phyloP scores from a whole-genome alignment of 2,113 vertebrate genomes.

The Myocastor coypus region DNA sequence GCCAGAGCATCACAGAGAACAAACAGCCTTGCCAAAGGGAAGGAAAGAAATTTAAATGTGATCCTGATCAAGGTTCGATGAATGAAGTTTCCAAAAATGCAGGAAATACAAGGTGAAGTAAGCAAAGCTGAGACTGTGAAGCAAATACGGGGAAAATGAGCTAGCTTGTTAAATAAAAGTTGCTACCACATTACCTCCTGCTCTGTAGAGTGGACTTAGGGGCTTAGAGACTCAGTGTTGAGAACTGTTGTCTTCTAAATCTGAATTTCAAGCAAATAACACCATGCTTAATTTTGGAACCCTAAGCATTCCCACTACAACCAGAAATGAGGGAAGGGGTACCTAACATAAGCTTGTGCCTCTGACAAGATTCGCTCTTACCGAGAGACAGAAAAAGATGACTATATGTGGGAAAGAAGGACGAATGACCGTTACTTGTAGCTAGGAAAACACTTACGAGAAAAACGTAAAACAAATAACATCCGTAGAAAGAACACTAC shows the following conservation, averaged over 20 bases:
- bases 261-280: not conserved
- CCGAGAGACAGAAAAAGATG: not conserved
- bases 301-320: not conserved
- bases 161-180: not conserved
- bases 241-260: not conserved
- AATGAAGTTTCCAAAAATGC: not conserved
- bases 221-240: not conserved
- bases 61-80: not conserved
- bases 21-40: not conserved
- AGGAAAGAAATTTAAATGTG: not conserved
- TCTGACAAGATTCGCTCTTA: not conserved
- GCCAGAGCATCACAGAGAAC: not conserved
- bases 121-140: not conserved
- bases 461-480: not conserved
- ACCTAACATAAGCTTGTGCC: not conserved
- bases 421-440: not conserved
- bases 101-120: not conserved
- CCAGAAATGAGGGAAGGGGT: not conserved
- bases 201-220: not conserved
- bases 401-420: not conserved
- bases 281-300: not conserved
- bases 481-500: not conserved
- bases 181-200: not conserved
- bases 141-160: not conserved
- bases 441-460: not conserved